Base-by-base conservation (phyloP, 2,113 vertebrate species). In the Epinephelus cyanopodus region DNA sequence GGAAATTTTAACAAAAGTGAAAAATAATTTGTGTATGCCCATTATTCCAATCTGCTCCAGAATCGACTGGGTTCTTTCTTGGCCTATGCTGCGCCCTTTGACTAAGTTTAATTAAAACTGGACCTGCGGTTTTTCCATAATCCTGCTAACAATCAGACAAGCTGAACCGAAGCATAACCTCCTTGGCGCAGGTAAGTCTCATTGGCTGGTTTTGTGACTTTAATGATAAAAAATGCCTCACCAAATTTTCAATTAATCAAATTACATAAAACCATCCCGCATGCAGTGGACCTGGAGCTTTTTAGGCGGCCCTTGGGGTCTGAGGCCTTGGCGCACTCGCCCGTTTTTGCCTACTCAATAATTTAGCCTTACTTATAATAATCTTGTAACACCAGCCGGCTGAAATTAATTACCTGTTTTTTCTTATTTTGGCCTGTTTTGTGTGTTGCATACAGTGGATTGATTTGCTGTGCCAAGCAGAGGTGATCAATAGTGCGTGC, bases 401-500 rank as follows among this genome's bases (percentile, higher is more conserved):
- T 52, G 12, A 61, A 74, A 42, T 72, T 5, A 61, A 74, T 19
- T 58, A 12, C n/a, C 10, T 21, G 12, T 12, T 71, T 29, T 42
- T 64, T 33, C 37, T 77, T 18, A 23, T 77, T 62, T 77, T 10
- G 1, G 12, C 4, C 18, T 17, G 1, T 37, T 33, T 39, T 9
- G 17, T 57, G 23, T 37, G 21, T 27, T 33, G 17, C 18, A 56
- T 69, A 48, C 15, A 60, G 42, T 29, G 71, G 62, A 88, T 73
- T 77, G 45, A 86, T 85, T 77, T 21, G 18, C 61, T 19, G 29
- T 68, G 39, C 61, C 72, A 61, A 47, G 27, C 5, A 21, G 52
- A 71, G 45, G 12, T 57, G n/a, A 27, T 77, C 48, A 76, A 18
- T 76, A 47, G 60, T 52, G 63, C 50, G 50, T 85, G 33, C 25